Percentiles rank a stretch among this genome's conserved stretches.
phyloP scores from a whole-genome alignment of 2,888 invertebrate species.

The Digitonthophagus gazella region DNA sequence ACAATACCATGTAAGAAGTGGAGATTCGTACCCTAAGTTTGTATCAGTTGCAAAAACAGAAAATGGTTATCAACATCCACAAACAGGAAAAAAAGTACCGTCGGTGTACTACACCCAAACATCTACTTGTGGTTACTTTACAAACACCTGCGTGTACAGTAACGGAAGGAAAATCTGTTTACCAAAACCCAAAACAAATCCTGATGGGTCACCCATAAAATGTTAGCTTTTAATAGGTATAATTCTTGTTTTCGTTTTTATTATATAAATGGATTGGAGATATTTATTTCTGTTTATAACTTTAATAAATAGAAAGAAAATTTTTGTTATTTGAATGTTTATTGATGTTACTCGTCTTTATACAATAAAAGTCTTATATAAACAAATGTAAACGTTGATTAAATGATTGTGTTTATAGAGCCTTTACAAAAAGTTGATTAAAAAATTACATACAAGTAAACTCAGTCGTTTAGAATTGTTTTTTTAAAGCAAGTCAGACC shows the following conservation, averaged over 20 bases:
- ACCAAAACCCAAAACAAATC: conserved; percentile 74
- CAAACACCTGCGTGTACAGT: conserved; percentile 80
- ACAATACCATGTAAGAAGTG: conserved; percentile 44
- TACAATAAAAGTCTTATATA: conserved; percentile 10
- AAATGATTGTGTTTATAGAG: conserved; percentile 8
- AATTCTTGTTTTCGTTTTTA: neutral
- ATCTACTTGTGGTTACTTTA: conserved; percentile 83
- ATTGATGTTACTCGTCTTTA: conserved; percentile 12
- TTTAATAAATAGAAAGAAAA: neutral
- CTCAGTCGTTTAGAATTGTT: neutral
- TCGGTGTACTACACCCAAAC: conserved; percentile 83
- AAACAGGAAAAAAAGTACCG: conserved; percentile 68
- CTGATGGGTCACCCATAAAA: conserved; percentile 69
- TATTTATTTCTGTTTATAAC: conserved; percentile 11
- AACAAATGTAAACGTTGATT: conserved; percentile 13
- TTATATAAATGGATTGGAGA: neutral
- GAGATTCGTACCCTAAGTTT: conserved; percentile 63
- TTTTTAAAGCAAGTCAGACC: neutral
- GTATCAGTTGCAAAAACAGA: conserved; percentile 79
- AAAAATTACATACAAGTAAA: conserved; percentile 6
- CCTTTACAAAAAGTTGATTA: neutral
- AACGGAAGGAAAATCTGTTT: conserved; percentile 79
- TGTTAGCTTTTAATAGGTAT: conserved; percentile 48
- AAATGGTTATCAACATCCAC: conserved; percentile 60
- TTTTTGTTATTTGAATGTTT: conserved; percentile 6